Percentiles rank a stretch among this genome's conserved stretches.
These are phyloP conservation scores for Lamproptera curius DNA, from an alignment of 2,888 invertebrate genomes.

Conservation along the genomic window DNA sequence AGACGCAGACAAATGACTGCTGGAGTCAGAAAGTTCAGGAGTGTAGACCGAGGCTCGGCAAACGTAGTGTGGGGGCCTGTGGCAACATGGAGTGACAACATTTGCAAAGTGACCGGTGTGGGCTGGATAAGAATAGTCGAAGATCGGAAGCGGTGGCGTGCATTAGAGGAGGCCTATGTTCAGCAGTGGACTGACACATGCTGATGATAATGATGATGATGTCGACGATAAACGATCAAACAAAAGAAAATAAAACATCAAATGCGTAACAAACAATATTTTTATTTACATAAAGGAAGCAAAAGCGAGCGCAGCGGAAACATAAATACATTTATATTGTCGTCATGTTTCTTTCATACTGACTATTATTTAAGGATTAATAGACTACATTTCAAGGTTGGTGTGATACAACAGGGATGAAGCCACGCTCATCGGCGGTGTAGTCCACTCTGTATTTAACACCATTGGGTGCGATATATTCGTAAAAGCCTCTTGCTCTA, in stretches of 20 bases:
- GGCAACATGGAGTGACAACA: no score
- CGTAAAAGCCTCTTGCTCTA: slow-evolving; percentile 62
- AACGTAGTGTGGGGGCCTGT: no score
- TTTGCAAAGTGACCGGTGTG: no score
- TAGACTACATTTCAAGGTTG: slow-evolving; percentile 44
- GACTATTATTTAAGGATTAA: neutral
- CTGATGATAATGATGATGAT: no score
- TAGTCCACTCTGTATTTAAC: slow-evolving; percentile 69
- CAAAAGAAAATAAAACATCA: neutral
- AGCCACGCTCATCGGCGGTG: slow-evolving; percentile 68
- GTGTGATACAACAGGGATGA: slow-evolving; percentile 55
- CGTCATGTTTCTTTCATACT: neutral
- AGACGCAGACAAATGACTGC: no score
- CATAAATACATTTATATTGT: neutral
- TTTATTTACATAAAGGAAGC: slow-evolving; percentile 4
- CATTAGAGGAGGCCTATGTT: no score
- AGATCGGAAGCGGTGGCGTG: no score
- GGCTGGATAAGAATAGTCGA: no score
- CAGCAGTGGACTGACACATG: no score
- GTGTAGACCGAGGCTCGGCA: no score
- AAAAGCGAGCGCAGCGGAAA: neutral
- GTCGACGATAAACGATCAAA: no score
- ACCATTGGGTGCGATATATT: slow-evolving; percentile 63
- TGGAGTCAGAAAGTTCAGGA: no score
- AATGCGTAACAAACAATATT: neutral